phyloP scores from a whole-genome alignment of 37 sponge, comb jelly and placozoan genomes.

The Corticium candelabrum region DNA sequence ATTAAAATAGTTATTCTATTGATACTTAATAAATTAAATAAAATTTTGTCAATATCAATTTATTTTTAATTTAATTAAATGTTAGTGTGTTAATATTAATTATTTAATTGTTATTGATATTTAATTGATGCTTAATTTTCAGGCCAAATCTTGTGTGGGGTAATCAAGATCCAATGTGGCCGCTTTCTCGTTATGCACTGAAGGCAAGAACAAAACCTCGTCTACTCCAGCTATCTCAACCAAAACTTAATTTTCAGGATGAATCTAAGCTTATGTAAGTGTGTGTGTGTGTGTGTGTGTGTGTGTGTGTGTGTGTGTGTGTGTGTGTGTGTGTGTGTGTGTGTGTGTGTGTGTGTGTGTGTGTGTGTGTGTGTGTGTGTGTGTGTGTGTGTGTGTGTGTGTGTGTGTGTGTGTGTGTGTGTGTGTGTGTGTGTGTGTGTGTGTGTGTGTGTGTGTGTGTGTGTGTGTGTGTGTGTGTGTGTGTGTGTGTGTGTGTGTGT shows the following conservation, averaged over 20 bases:
- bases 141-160: constrained; percentile 83
- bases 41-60: too few relatives aligned
- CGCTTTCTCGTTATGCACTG: constrained; percentile 51
- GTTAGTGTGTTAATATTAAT: too few relatives aligned
- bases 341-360: neutral
- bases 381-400: neutral
- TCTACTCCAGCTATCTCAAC: constrained; percentile 35
- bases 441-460: neutral
- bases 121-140: constrained; percentile 1
- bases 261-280: neutral
- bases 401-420: constrained; percentile 5
- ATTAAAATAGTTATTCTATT: too few relatives aligned
- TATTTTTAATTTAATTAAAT: too few relatives aligned
- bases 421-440: neutral
- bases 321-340: constrained; percentile 9
- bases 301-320: constrained; percentile 12
- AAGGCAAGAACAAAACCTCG: constrained; percentile 41
- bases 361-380: too few relatives aligned
- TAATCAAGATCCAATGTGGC: constrained; percentile 87
- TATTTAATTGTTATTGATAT: neutral
- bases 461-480: constrained; percentile 5
- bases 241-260: constrained; percentile 49
- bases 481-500: neutral
- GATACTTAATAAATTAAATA: too few relatives aligned
- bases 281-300: constrained; percentile 3